Conservation (phyloP, 2,113 vertebrate species). For the Tachuris rubrigastra region DNA sequence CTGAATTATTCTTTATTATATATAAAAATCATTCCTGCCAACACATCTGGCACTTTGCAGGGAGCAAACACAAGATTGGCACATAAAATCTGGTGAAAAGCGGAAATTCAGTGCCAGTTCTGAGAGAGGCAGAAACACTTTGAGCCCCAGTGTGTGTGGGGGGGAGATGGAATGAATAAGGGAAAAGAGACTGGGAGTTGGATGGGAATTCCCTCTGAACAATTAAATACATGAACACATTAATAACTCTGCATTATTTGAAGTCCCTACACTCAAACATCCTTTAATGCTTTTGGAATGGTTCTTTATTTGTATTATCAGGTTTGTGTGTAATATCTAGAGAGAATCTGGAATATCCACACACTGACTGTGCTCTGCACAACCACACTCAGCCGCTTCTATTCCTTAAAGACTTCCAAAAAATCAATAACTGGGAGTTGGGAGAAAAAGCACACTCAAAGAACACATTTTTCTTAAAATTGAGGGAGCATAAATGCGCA, state of each 20-base stretch:
- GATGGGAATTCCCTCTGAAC: not conserved
- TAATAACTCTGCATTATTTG: not conserved
- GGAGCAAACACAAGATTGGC: not conserved
- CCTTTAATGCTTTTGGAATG: not conserved
- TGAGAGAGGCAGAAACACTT: not conserved
- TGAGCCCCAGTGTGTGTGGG: not conserved
- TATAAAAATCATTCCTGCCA: not conserved
- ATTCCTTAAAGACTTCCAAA: not conserved
- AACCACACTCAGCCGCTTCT: not conserved
- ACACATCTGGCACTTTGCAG: not conserved
- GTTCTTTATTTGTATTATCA: not conserved
- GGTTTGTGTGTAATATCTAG: rapidly evolving
- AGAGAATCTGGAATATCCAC: not conserved
- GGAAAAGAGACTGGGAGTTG: not conserved
- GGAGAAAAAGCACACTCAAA: not conserved
- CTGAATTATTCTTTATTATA: not conserved
- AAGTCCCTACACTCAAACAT: not conserved
- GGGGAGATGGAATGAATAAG: not conserved
- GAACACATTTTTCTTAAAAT: not conserved
- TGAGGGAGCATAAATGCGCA: not conserved
- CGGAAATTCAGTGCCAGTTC: not conserved
- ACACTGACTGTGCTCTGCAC: not conserved
- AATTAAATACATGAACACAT: not conserved
- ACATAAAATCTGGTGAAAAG: not conserved
- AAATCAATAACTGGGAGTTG: not conserved